Evolutionary conservation across 2,113 vertebrate species (phyloP), one percentile per base, ranked within the genome.

Genomic region (Melanerpes aurifrons): DNA sequence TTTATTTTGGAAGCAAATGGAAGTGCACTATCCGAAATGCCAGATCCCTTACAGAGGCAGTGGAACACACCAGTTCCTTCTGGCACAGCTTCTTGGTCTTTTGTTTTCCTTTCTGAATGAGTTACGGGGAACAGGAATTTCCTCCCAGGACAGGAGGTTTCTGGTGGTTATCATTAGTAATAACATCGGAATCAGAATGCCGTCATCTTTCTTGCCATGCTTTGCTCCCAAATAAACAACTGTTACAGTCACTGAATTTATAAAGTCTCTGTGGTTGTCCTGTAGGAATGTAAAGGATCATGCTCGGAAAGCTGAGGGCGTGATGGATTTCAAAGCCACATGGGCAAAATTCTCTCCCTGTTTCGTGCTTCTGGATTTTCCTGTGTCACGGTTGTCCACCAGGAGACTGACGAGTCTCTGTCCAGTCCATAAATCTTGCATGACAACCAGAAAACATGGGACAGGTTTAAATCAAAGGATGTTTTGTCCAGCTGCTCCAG

Each of bases 401-500:
- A 12, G 62, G 31, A 83, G n/a, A 62, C 45, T 35, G 78, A n/a
- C 19, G 17, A 48, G 77, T 61, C 67, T 75, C 45, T 85, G 3
- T 53, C 61, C 28, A 15, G 1, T 16, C 47, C 29, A 16, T 67
- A 61, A 59, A 67, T 74, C 37, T 73, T 48, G 12, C 5, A 0
- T 67, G 76, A 32, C 75, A 91, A 78, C 25, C 4, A 3, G 28
- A 12, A 64, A 57, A 62, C 14, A 0, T 8, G 31, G 9, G 35
- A 32, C 43, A 68, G 54, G 21, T 88, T 79, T 54, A 59, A 84
- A 69, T 78, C 24, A 59, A 83, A 43, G 24, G 13, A 50, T 61
- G 56, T 88, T 90, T 75, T 45, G 48, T 83, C 82, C 70, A 57
- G 45, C 69, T 88, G 85, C 58, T 90, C n/a, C 59, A 69, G 37